These are phyloP conservation scores for Brevimyrus niger DNA, from an alignment of 2,113 vertebrate genomes.

Conservation along the genomic window DNA sequence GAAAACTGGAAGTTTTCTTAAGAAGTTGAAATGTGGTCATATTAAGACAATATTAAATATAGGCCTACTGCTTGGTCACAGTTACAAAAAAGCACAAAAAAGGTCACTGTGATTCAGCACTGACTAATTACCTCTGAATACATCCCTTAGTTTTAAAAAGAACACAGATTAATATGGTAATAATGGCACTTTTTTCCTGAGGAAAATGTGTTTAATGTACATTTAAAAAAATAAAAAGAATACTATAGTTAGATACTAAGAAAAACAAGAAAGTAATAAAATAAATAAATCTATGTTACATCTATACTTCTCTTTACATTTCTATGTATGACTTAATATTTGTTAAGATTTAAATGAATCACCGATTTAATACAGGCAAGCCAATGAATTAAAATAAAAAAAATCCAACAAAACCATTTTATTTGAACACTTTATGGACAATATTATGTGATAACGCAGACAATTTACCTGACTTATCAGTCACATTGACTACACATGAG, in stretches of 20 bases:
- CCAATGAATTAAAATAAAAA: background rate
- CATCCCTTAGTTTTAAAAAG: background rate
- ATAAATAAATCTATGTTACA: background rate
- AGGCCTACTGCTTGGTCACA: background rate
- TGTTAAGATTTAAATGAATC: background rate
- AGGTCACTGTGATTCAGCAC: background rate
- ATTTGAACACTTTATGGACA: conserved; percentile 18
- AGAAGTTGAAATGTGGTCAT: background rate
- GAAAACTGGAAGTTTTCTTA: conserved; percentile 33
- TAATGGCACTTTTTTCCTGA: background rate
- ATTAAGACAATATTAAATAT: background rate
- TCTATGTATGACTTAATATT: background rate
- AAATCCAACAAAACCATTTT: conserved; percentile 13
- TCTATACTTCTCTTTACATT: background rate
- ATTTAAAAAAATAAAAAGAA: background rate
- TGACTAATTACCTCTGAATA: background rate
- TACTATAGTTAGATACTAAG: background rate
- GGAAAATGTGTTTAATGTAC: background rate
- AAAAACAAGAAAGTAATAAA: background rate
- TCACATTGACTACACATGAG: conserved; percentile 7
- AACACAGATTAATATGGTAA: background rate
- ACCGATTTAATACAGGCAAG: background rate
- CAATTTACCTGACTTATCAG: background rate
- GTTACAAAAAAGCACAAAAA: background rate
- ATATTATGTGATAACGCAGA: background rate